Evolutionary conservation across 2,113 vertebrate genomes (phyloP).

Genomic region (Rhineura floridana): DNA sequence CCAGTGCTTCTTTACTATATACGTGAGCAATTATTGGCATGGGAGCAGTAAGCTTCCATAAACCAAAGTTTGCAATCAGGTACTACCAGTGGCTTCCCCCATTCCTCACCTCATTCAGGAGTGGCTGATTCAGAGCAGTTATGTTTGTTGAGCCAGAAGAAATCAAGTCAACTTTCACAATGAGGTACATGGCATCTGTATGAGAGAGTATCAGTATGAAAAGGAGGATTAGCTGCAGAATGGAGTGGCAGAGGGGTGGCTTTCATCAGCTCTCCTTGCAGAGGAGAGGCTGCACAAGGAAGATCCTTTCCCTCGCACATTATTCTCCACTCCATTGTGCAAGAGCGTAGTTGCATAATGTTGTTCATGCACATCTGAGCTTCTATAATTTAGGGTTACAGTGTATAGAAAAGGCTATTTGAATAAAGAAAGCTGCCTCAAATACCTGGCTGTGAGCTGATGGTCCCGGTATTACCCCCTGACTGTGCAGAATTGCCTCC

Average conservation of each 20-base stretch:
- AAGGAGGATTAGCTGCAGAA: not conserved
- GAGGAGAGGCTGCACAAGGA: not conserved
- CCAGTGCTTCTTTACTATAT: too few relatives aligned
- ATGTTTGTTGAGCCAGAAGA: not conserved
- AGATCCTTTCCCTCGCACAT: rapidly evolving
- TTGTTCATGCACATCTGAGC: rapidly evolving
- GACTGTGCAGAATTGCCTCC: not conserved
- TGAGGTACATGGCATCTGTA: not conserved
- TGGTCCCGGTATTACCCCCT: not conserved
- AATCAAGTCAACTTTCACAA: conserved; percentile 63
- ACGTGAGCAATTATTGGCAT: too few relatives aligned
- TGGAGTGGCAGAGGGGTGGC: not conserved
- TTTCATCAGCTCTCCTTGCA: not conserved
- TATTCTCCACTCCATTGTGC: not conserved
- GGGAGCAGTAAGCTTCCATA: not conserved
- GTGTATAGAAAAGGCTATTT: not conserved
- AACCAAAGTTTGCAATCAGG: not conserved
- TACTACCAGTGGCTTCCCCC: not conserved
- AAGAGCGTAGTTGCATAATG: not conserved
- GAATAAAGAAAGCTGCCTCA: not conserved
- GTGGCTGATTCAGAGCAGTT: conserved; percentile 31
- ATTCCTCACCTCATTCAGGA: conserved; percentile 47
- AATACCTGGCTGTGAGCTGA: not conserved
- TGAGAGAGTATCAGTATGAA: not conserved
- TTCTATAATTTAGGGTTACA: not conserved